phyloP scores from a whole-genome alignment of 2,888 invertebrate genomes.

The Venusia cambrica region DNA sequence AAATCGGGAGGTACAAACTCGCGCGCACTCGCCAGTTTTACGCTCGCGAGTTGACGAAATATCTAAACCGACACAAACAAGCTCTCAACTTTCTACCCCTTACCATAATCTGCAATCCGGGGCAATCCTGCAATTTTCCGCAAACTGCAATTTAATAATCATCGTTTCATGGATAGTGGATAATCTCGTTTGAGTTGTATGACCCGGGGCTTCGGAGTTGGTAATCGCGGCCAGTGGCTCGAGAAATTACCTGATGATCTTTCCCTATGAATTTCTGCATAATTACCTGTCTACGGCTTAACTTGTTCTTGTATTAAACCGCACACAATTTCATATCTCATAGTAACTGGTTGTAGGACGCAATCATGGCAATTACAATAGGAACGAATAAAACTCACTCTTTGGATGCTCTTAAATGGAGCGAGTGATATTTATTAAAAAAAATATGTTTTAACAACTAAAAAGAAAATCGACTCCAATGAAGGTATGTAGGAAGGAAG shows the following conservation, averaged over 20 bases:
- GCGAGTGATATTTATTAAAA: too few relatives aligned
- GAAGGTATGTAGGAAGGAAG: too few relatives aligned
- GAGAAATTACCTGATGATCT: constrained; percentile 49
- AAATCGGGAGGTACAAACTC: too few relatives aligned
- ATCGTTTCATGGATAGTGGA: constrained; percentile 41
- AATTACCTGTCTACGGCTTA: constrained; percentile 26
- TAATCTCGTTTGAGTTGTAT: constrained; percentile 54
- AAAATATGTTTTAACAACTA: too few relatives aligned
- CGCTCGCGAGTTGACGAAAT: too few relatives aligned
- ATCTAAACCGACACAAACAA: background rate
- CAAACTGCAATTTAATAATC: constrained; percentile 39
- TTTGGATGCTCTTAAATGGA: too few relatives aligned
- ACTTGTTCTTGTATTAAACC: constrained; percentile 12
- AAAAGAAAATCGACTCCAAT: too few relatives aligned
- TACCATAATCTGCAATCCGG: constrained; percentile 18
- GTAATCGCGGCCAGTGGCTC: constrained; percentile 59
- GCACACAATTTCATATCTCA: constrained; percentile 10
- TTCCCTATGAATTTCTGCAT: constrained; percentile 33
- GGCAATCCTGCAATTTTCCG: constrained; percentile 19
- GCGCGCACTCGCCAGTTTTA: too few relatives aligned
- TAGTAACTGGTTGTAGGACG: constrained; percentile 1
- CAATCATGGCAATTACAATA: constrained; percentile 6
- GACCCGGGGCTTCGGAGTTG: constrained; percentile 52
- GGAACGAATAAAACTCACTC: constrained; percentile 2
- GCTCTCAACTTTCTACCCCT: constrained; percentile 18